A percentile compares a stretch with the other conserved stretches of the same genome.
These are phyloP conservation scores for Thumatha senex DNA, from an alignment of 2,888 invertebrate species.

Conservation along the genomic window DNA sequence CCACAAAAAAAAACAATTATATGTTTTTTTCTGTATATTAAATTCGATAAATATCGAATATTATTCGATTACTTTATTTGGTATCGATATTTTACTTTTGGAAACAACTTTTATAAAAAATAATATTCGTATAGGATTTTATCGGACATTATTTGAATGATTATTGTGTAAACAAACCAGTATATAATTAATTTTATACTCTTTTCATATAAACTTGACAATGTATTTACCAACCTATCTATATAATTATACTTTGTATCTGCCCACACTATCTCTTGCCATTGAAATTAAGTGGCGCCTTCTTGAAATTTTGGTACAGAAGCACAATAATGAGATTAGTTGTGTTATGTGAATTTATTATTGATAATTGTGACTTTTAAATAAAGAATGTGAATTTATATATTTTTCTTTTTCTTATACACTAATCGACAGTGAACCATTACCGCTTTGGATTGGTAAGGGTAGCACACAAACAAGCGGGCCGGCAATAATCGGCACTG, in stretches of 20 bases:
- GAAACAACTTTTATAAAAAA: slow-evolving; percentile 24
- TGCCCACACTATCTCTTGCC: no score
- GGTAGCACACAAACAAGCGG: no score
- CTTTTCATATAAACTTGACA: slow-evolving; percentile 21
- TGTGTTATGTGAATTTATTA: slow-evolving; percentile 28
- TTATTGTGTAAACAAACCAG: background rate
- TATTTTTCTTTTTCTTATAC: background rate
- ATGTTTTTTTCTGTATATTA: slow-evolving; percentile 34
- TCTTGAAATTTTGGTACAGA: slow-evolving; percentile 6
- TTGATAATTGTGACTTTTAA: slow-evolving; percentile 35
- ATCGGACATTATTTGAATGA: background rate
- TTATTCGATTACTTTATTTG: slow-evolving; percentile 10
- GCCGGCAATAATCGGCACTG: no score
- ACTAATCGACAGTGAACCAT: no score
- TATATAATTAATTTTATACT: no score
- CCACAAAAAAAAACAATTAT: slow-evolving; percentile 10
- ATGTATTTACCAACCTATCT: slow-evolving; percentile 1
- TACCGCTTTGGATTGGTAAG: no score
- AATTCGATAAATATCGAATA: slow-evolving; percentile 32
- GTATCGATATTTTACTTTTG: slow-evolving; percentile 9
- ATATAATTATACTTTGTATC: background rate
- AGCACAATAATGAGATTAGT: slow-evolving; percentile 34
- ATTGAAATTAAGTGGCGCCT: slow-evolving; percentile 14
- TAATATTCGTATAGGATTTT: slow-evolving; percentile 12
- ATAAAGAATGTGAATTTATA: slow-evolving; percentile 40